Conservation (phyloP, 2,113 vertebrate species). For the Mustela lutreola region DNA sequence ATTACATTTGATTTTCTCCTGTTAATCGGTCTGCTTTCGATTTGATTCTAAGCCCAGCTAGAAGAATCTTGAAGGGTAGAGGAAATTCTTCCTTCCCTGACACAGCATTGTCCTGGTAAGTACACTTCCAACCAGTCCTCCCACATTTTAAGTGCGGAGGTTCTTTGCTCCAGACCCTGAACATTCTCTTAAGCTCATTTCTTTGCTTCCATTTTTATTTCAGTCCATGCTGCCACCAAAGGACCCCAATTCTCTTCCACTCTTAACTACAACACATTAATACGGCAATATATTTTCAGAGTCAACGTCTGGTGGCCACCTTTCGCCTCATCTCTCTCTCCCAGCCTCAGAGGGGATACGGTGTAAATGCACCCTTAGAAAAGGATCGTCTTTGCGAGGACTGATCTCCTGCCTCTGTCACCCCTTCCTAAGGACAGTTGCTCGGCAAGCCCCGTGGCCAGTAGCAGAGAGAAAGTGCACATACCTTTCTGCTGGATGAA, state of each 20-base stretch:
- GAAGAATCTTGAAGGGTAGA: not conserved
- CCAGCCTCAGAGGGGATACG: not conserved
- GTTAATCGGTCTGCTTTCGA: not conserved
- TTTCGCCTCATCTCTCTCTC: not conserved
- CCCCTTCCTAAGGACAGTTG: not conserved
- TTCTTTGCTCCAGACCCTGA: not conserved
- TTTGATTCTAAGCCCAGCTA: not conserved
- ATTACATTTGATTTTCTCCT: not conserved
- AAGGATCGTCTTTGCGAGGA: not conserved
- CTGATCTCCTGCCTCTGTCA: no score
- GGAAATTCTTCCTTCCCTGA: not conserved
- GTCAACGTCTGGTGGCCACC: not conserved
- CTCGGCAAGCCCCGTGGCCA: not conserved
- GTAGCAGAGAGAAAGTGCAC: slow-evolving; percentile 31
- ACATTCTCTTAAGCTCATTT: not conserved
- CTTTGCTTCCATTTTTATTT: slow-evolving; percentile 40
- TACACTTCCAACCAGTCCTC: not conserved
- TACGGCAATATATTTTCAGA: not conserved
- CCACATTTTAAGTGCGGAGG: not conserved
- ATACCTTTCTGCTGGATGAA: slow-evolving; percentile 68
- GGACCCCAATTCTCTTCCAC: not conserved
- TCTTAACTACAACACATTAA: not conserved
- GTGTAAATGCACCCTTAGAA: not conserved
- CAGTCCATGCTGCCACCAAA: not conserved
- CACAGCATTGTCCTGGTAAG: not conserved